Evolutionary conservation across 1,140 invertebrate species (phyloP).

Genomic region (Heliconius melpomene): DNA sequence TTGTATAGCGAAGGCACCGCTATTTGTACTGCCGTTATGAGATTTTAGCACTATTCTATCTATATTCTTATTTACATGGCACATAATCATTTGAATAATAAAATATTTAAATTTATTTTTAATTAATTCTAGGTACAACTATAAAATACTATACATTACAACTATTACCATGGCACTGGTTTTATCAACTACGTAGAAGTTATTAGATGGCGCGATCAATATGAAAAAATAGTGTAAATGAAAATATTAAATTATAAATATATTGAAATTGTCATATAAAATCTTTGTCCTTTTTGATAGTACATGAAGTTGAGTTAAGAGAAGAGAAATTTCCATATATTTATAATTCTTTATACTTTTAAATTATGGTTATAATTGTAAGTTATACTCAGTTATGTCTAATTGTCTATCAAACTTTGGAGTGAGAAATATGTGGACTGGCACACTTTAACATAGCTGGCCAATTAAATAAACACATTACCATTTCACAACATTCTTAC

Average conservation of each 20-base stretch:
- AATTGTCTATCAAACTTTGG: not conserved
- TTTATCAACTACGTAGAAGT: constrained; percentile 33
- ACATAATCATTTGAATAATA: constrained; percentile 40
- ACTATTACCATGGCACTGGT: constrained; percentile 63
- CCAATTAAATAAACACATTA: constrained; percentile 4
- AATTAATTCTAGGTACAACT: not conserved
- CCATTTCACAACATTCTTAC: constrained; percentile 1
- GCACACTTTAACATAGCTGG: not conserved
- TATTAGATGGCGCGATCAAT: constrained; percentile 15
- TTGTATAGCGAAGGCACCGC: constrained; percentile 52
- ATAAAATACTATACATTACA: constrained; percentile 47
- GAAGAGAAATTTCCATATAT: too few species aligned
- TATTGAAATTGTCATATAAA: not conserved
- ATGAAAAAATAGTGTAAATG: not conserved
- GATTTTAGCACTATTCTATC: constrained; percentile 27
- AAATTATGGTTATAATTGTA: not conserved
- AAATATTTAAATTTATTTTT: not conserved
- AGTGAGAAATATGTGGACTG: not conserved
- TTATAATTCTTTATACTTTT: not conserved
- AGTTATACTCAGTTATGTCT: not conserved
- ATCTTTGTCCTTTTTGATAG: not conserved
- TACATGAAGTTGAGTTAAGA: too few species aligned
- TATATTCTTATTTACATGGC: constrained; percentile 65
- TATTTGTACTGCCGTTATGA: constrained; percentile 53
- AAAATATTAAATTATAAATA: not conserved